Base-by-base conservation (phyloP, 92 coral and sea anemone genomes). In the Porites cylindrica region DNA sequence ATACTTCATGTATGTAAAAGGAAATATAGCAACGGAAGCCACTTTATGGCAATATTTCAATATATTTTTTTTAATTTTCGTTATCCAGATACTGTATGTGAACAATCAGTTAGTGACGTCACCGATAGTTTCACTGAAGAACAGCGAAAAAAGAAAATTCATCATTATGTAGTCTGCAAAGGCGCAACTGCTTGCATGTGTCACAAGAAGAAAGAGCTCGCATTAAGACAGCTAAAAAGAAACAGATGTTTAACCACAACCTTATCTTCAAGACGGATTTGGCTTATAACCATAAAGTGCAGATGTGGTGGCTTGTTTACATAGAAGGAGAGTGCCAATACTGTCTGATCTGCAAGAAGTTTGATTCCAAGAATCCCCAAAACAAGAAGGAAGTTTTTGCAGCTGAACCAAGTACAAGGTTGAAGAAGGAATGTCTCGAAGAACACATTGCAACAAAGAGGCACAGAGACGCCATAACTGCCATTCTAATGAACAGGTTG, bases 271-370 rank as follows among this genome's bases (percentile, higher is more conserved):
- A 77, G 19, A 84, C 65, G 81, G 82, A 64, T 84, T 72, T 82
- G 52, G 77, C 77, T 69, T 82, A 69, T 69, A 72, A n/a, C 77
- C 75, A 52, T 56, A 69, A 70, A 70, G 75, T 70, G 26, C 72
- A 78, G 80, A 64, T 84, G 88, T 84, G 82, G 88, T 84, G 88
- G 88, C 82, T 75, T 23, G 82, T 75, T 75, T 75, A 84, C 21
- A 70, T 60, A 29, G 81, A 77, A 59, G 81, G 81, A 61, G 70
- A 61, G 32, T 59, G 81, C 66, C 81, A 77, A 60, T 77, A 77
- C 69, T 77, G 81, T 77, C 81, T 77, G 53, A 77, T 77, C 81
- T 77, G 81, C 69, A 77, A 77, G 81, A 61, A 60, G 69, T 77
- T 77, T 59, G 81, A 60, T 77, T 60, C 70, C 54, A 77, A 59